These are phyloP conservation scores for Grapholita molesta DNA, from an alignment of 1,140 invertebrate species.

Conservation along the genomic window DNA sequence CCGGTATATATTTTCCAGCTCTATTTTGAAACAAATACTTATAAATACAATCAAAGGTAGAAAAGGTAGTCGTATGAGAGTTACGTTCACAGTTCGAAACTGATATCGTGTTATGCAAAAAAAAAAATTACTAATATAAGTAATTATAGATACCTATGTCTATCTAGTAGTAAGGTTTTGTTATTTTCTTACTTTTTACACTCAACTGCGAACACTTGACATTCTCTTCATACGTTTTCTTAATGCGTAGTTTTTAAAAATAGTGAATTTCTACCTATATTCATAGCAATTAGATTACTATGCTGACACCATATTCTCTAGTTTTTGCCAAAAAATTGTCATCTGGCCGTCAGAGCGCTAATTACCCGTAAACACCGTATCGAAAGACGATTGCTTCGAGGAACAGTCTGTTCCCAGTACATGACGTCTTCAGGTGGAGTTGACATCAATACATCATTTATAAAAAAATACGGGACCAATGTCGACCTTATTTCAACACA, in stretches of 20 bases:
- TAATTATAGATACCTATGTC: neutral
- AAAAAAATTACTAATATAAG: too few relatives aligned
- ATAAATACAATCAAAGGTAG: too few relatives aligned
- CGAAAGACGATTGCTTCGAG: neutral
- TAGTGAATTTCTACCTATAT: neutral
- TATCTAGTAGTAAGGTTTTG: neutral
- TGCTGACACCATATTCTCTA: neutral
- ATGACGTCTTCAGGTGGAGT: slow-evolving; percentile 1
- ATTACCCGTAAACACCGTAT: slow-evolving; percentile 6
- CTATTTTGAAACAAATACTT: too few relatives aligned
- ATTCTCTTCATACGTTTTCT: neutral
- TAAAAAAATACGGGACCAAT: neutral
- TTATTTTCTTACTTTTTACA: neutral
- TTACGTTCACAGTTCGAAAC: too few relatives aligned
- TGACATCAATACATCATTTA: neutral
- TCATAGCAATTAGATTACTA: neutral
- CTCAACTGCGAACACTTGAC: neutral
- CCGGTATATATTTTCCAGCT: too few relatives aligned
- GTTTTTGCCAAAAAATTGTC: slow-evolving; percentile 1
- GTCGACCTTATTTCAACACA: neutral
- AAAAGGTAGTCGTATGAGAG: too few relatives aligned
- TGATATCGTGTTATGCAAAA: too few relatives aligned
- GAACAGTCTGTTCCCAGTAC: neutral
- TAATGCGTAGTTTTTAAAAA: neutral
- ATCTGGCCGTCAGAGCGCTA: neutral